A percentile compares a stretch with the other conserved stretches of the same genome.
These are phyloP conservation scores for Falco punctatus DNA, from an alignment of 2,113 vertebrate genomes.

Conservation along the genomic window DNA sequence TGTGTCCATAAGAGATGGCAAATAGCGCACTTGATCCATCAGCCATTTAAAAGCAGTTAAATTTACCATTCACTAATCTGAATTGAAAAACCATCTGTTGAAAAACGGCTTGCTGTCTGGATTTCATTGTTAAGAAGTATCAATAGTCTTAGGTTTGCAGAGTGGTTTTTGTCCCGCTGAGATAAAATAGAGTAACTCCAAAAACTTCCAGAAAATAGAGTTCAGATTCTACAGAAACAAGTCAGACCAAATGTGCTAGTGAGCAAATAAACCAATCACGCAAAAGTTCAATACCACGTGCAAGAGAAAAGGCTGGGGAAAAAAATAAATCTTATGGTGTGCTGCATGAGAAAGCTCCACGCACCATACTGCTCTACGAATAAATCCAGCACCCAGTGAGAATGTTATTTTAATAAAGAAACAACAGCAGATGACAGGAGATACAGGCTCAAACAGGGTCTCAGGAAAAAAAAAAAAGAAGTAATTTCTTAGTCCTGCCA, in stretches of 20 bases:
- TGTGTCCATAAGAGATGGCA: not conserved
- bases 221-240: not conserved
- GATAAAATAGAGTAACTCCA: not conserved
- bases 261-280: not conserved
- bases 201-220: not conserved
- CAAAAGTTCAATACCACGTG: not conserved
- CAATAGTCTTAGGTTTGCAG: not conserved
- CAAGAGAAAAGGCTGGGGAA: not conserved
- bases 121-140: not conserved
- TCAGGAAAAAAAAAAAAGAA: not conserved
- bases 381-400: not conserved
- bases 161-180: not conserved
- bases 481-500: not conserved
- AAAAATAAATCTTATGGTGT: not conserved
- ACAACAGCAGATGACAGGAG: not conserved
- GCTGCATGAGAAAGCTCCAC: not conserved
- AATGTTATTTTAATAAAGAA: not conserved
- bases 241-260: not conserved
- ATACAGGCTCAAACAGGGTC: not conserved
- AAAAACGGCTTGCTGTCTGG: not conserved
- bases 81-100: not conserved
- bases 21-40: not conserved
- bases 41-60: not conserved
- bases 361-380: not conserved
- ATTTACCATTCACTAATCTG: not conserved